Conservation (phyloP, 2,113 vertebrate species). For the Xenotilapia caudafasciata region DNA sequence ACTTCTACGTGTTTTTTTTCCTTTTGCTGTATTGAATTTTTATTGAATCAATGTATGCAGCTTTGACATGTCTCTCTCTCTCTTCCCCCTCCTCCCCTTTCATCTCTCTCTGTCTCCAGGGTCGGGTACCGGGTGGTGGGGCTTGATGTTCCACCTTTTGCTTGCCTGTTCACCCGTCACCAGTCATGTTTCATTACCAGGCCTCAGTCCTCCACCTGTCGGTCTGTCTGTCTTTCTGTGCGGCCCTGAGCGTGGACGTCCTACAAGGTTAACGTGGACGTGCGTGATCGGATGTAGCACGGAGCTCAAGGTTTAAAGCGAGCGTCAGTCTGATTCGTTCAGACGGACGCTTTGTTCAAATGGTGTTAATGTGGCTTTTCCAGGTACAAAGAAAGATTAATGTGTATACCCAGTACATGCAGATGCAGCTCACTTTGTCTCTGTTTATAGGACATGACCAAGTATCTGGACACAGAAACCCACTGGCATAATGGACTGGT, state of each 20-base stretch:
- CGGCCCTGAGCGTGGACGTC: not conserved
- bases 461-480: not conserved
- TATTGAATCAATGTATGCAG: not conserved
- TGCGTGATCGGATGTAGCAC: not conserved
- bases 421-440: not conserved
- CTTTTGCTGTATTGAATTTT: not conserved
- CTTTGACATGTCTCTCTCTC: not conserved
- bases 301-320: constrained; percentile 1
- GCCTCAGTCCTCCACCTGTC: constrained; percentile 18
- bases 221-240: not conserved
- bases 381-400: not conserved
- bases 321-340: not conserved
- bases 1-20: not conserved
- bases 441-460: not conserved
- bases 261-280: constrained; percentile 12
- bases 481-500: not conserved
- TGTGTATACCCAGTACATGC: not conserved
- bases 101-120: constrained; percentile 5
- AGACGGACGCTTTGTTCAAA: not conserved
- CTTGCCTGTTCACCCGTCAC: constrained; percentile 31
- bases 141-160: constrained; percentile 16
- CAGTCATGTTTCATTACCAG: constrained; percentile 58
- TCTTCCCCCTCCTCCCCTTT: not conserved
- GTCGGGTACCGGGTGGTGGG: not conserved
- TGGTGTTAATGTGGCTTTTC: not conserved